Conservation (phyloP, 2,797 vertebrate genomes). For the Leptatherina wallacei region DNA sequence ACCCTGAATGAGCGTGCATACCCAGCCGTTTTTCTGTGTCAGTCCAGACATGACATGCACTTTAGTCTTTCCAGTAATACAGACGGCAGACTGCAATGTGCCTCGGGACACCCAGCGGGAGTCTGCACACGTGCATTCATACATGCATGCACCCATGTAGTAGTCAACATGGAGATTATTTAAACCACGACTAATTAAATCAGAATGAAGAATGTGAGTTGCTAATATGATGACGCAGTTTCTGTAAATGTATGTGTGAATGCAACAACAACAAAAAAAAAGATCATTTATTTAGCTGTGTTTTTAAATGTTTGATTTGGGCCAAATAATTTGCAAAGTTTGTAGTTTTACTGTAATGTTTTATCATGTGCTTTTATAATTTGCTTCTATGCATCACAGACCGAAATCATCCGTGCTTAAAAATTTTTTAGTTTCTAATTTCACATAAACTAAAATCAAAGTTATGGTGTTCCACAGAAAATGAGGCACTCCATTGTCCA, state of each 20-base stretch:
- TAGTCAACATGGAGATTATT: conserved; percentile 30
- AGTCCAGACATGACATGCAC: conserved; percentile 65
- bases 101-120: conserved; percentile 56
- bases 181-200: conserved; percentile 19
- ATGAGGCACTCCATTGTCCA: conserved; percentile 23
- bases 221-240: conserved; percentile 4
- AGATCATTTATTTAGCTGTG: background rate
- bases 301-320: background rate
- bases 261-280: background rate
- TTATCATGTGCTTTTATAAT: background rate
- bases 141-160: conserved; percentile 5
- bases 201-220: background rate
- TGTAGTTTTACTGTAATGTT: background rate
- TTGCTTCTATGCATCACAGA: background rate
- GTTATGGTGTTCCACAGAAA: conserved; percentile 9
- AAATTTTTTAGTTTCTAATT: background rate
- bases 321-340: background rate
- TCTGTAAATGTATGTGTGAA: background rate
- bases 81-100: conserved; percentile 62
- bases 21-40: conserved; percentile 63
- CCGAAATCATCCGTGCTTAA: background rate
- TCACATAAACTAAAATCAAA: conserved; percentile 13
- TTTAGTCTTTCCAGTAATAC: conserved; percentile 68
- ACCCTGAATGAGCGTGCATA: conserved; percentile 52
- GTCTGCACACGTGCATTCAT: conserved; percentile 6